Evolutionary conservation across 2,888 invertebrate genomes (phyloP).

Genomic region (Sinopyrophorus schimmeli): DNA sequence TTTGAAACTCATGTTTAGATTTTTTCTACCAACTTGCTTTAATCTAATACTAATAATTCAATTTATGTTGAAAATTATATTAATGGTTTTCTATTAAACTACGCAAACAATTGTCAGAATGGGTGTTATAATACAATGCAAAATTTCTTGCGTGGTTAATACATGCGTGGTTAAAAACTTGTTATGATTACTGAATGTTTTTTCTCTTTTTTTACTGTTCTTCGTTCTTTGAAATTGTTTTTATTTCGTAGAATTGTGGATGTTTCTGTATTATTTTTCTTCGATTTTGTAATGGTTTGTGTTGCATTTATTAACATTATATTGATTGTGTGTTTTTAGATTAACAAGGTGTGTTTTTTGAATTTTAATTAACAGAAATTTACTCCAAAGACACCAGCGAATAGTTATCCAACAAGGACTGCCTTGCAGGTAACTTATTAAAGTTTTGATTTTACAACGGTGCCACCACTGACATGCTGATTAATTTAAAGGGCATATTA

Average conservation of each 20-base stretch:
- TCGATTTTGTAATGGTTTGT: constrained; percentile 7
- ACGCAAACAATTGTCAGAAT: constrained; percentile 6
- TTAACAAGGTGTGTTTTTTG: constrained; percentile 4
- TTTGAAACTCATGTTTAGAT: too few relatives aligned
- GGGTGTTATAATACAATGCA: constrained; percentile 6
- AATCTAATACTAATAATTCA: constrained; percentile 3
- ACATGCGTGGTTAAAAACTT: constrained; percentile 4
- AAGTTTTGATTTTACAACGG: constrained; percentile 58
- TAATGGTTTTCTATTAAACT: constrained; percentile 1
- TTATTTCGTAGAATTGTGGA: neutral
- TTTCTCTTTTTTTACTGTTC: constrained; percentile 1
- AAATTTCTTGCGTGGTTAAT: neutral
- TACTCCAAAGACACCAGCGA: constrained; percentile 62
- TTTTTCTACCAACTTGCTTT: too few relatives aligned
- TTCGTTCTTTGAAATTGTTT: neutral
- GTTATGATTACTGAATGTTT: constrained; percentile 2
- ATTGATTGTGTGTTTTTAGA: constrained; percentile 1
- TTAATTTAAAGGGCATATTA: constrained; percentile 11
- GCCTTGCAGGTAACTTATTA: constrained; percentile 66
- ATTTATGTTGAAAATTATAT: constrained; percentile 5
- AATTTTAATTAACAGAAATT: constrained; percentile 51
- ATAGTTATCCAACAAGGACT: constrained; percentile 62
- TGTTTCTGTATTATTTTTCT: neutral
- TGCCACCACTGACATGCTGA: constrained; percentile 34
- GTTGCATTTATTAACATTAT: constrained; percentile 10